Percentiles rank a stretch among this genome's conserved stretches.
These are phyloP conservation scores for Speoplatyrhinus poulsoni DNA, from an alignment of 2,113 vertebrate species.

Conservation along the genomic window DNA sequence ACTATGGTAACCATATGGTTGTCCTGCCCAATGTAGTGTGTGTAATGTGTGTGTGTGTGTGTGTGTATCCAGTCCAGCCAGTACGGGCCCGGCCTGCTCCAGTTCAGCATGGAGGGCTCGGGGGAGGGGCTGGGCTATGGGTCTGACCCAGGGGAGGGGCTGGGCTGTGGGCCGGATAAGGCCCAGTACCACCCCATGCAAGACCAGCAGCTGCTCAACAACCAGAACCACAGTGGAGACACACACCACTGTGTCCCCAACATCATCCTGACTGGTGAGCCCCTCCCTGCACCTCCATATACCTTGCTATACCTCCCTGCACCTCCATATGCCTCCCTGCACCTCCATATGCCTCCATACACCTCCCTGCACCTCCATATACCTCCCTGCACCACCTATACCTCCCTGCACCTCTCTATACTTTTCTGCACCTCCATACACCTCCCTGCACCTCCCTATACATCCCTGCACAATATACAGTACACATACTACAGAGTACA, in stretches of 20 bases:
- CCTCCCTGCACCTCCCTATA: too few relatives aligned
- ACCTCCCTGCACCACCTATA: too few relatives aligned
- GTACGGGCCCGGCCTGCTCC: conserved; percentile 25
- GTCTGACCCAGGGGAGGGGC: conserved; percentile 65
- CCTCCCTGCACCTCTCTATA: too few relatives aligned
- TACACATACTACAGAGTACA: too few relatives aligned
- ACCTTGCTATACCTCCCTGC: too few relatives aligned
- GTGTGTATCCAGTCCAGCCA: neutral
- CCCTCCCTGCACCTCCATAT: too few relatives aligned
- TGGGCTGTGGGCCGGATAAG: conserved; percentile 45
- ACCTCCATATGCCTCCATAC: too few relatives aligned
- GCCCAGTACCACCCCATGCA: conserved; percentile 71
- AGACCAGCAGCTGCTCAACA: conserved; percentile 78
- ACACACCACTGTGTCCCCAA: conserved; percentile 82
- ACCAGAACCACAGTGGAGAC: conserved; percentile 63
- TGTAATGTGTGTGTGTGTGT: neutral
- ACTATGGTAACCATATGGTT: neutral
- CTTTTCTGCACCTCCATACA: too few relatives aligned
- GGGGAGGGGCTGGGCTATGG: conserved; percentile 50
- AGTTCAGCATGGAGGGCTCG: conserved; percentile 73
- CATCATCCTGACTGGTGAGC: conserved; percentile 84
- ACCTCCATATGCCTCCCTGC: too few relatives aligned
- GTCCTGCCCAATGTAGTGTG: neutral
- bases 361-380: too few relatives aligned
- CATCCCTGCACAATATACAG: too few relatives aligned